Conservation (phyloP, 2,113 vertebrate species). For the Chitala chitala region DNA sequence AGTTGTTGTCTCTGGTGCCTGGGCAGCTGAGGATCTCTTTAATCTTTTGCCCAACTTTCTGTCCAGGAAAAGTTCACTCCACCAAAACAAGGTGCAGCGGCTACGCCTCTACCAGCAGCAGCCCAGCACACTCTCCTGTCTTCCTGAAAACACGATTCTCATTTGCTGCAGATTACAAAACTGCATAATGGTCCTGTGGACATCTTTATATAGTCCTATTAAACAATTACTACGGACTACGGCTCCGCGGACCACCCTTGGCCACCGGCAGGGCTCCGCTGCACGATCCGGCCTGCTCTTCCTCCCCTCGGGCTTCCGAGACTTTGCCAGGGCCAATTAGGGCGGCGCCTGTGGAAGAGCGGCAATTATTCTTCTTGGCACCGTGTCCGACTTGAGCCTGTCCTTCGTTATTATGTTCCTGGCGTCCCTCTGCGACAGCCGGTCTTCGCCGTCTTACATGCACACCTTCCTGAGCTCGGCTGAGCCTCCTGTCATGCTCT, state of each 20-base stretch:
- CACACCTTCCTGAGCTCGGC: slow-evolving; percentile 52
- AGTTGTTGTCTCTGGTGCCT: too few species aligned
- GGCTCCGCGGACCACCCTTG: slow-evolving; percentile 54
- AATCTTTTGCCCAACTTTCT: too few species aligned
- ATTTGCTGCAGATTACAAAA: too few species aligned
- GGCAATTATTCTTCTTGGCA: slow-evolving; percentile 66
- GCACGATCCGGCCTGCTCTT: slow-evolving; percentile 35
- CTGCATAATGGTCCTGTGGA: too few species aligned
- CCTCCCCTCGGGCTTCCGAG: slow-evolving; percentile 49
- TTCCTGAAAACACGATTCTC: too few species aligned
- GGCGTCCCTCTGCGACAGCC: slow-evolving; percentile 56
- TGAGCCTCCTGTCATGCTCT: slow-evolving; percentile 19
- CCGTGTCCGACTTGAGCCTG: slow-evolving; percentile 59
- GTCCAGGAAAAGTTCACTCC: too few species aligned
- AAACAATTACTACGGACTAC: too few species aligned
- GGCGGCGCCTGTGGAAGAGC: slow-evolving; percentile 59
- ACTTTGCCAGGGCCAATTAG: slow-evolving; percentile 69
- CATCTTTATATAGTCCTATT: too few species aligned
- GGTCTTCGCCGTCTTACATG: slow-evolving; percentile 51
- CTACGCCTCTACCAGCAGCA: too few species aligned
- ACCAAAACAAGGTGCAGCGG: too few species aligned
- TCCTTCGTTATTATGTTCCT: slow-evolving; percentile 63
- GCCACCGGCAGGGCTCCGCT: slow-evolving; percentile 35
- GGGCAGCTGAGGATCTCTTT: too few species aligned
- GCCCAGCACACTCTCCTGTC: too few species aligned